Conservation (phyloP, 2,888 invertebrate genomes). For the Choreutis nemorana region DNA sequence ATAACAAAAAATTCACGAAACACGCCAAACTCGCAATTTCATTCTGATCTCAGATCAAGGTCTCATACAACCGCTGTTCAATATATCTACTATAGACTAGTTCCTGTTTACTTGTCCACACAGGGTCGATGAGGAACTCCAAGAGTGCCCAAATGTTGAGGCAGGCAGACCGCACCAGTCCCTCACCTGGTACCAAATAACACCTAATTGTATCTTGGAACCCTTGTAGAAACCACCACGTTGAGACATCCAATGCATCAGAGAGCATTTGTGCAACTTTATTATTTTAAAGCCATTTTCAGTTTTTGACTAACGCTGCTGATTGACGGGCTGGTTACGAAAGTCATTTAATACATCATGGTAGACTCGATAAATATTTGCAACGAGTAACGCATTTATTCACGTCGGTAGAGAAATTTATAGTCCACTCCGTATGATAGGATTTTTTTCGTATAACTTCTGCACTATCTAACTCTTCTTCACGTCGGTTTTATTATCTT, state of each 20-base stretch:
- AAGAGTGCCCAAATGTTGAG: constrained; percentile 73
- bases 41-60: no score
- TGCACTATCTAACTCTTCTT: no score
- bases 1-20: no score
- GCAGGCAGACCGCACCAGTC: constrained; percentile 70
- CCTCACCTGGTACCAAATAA: constrained; percentile 64
- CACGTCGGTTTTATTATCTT: no score
- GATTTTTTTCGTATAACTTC: neutral
- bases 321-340: constrained; percentile 39
- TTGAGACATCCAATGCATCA: constrained; percentile 38
- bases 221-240: constrained; percentile 48
- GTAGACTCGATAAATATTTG: neutral
- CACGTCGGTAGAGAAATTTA: constrained; percentile 2
- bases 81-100: constrained; percentile 44
- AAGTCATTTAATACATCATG: constrained; percentile 20
- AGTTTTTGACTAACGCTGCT: constrained; percentile 30
- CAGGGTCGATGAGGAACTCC: constrained; percentile 72
- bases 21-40: no score
- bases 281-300: constrained; percentile 18
- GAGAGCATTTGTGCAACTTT: constrained; percentile 32
- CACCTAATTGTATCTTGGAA: constrained; percentile 40
- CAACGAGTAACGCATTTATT: neutral
- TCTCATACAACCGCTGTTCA: no score
- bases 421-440: constrained; percentile 6
- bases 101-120: constrained; percentile 60